phyloP scores from a whole-genome alignment of 1,140 invertebrate genomes.

The Tetranychus urticae region DNA sequence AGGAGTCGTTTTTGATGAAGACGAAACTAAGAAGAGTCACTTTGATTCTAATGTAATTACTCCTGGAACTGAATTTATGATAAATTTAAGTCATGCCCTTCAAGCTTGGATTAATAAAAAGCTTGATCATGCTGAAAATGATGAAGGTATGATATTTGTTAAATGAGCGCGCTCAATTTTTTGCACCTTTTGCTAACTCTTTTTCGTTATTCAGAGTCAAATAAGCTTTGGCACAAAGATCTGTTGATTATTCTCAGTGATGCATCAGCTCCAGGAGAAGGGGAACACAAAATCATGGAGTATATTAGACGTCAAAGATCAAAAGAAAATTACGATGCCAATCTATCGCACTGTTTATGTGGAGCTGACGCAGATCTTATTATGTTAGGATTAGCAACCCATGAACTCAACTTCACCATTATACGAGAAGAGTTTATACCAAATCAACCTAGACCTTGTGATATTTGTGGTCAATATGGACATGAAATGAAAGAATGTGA shows the following conservation, averaged over 20 bases:
- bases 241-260: constrained; percentile 60
- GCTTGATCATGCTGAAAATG: background rate
- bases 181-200: background rate
- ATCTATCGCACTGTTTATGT: constrained; percentile 89
- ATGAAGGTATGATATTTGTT: background rate
- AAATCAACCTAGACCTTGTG: constrained; percentile 83
- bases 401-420: constrained; percentile 95
- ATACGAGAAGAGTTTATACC: constrained; percentile 96
- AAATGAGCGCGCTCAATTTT: too few relatives aligned
- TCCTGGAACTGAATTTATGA: constrained; percentile 72
- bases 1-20: constrained; percentile 49
- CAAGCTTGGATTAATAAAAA: constrained; percentile 71
- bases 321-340: constrained; percentile 86
- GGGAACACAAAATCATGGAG: constrained; percentile 97
- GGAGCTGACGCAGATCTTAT: constrained; percentile 50
- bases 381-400: constrained; percentile 74
- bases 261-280: constrained; percentile 93
- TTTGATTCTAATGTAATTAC: constrained; percentile 95
- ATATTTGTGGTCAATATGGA: constrained; percentile 82
- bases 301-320: constrained; percentile 86
- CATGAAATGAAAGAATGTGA: constrained; percentile 90
- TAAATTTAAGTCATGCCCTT: constrained; percentile 46
- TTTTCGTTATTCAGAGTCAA: background rate
- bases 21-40: constrained; percentile 62
- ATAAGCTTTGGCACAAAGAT: constrained; percentile 7